Base-by-base conservation (phyloP, 2,113 vertebrate species). In the Ptychochromis oligacanthus region DNA sequence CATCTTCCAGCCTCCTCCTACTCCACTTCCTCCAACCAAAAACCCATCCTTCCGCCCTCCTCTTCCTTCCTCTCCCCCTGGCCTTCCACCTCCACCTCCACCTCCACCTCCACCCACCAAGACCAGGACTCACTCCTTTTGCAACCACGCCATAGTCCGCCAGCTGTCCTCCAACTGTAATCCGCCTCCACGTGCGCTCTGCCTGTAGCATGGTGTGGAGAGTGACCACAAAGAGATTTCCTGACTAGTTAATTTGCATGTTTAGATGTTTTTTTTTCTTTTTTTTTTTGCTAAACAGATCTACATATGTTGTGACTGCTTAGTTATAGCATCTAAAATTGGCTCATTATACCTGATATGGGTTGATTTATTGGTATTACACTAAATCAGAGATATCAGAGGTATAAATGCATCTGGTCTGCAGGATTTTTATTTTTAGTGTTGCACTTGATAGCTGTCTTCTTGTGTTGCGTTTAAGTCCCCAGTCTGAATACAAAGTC, bases 131-230 rank as follows among this genome's bases (percentile, higher is more conserved):
- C 92, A 94, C 84, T 93, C 96, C 92, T 94, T 93, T 96, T 95
- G 96, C 96, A 97, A 96, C 95, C 96, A 96, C 86, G 89, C 90
- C 80, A 93, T 96, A 93, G 94, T 90, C 74, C 95, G 89, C 82
- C 94, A 85, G 92, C 89, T 96, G 81, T 96, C 96, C 92, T 90
- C 95, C 94, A 93, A 15, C 93, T 96, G 97, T 98, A 98, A 98
- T 94, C 92, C 87, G 88, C 89, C 78, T 82, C 75, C 61, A 31
- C 38, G 7, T 85, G 22, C 54, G 2, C 52, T 84, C 55, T 20
- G 61, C 55, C 75, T 77, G 61, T 86, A 78, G 93, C 93, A 94
- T 88, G 92, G 85, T 93, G 89, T 94, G 91, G 78, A 84, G 88
- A 75, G 77, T 77, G 75, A 79, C 43, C 80, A 15, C 64, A 34